Conservation (phyloP, 2,888 invertebrate species). For the Diogma glabrata region DNA sequence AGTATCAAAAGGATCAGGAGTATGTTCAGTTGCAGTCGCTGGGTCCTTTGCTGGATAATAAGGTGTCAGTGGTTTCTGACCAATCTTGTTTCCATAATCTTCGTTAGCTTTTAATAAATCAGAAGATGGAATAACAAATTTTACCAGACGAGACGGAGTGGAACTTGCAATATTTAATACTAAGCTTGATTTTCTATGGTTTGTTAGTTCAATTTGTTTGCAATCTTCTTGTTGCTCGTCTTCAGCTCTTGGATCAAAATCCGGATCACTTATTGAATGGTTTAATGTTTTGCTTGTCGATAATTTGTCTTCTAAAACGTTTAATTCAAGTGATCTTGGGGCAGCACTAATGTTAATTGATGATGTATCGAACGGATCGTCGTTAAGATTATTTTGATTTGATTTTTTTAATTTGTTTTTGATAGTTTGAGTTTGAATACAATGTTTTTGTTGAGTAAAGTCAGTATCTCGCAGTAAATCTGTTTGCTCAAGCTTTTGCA, state of each 20-base stretch:
- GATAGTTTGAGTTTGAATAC: slow-evolving; percentile 50
- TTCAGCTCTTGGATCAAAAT: slow-evolving; percentile 71
- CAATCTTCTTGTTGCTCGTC: slow-evolving; percentile 17
- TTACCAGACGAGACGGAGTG: slow-evolving; percentile 33
- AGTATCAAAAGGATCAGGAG: slow-evolving; percentile 75
- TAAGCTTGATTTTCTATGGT: slow-evolving; percentile 45
- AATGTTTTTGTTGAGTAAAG: slow-evolving; percentile 53
- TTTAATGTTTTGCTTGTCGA: slow-evolving; percentile 43
- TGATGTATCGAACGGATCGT: slow-evolving; percentile 82
- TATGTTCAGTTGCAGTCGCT: slow-evolving; percentile 38
- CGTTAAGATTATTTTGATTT: slow-evolving; percentile 26
- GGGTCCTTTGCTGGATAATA: slow-evolving; percentile 55
- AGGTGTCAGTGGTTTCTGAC: slow-evolving; percentile 65
- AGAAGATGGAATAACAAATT: slow-evolving; percentile 47
- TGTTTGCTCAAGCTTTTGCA: neutral
- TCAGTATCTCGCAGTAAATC: slow-evolving; percentile 70
- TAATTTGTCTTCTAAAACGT: slow-evolving; percentile 65
- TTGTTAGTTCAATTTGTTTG: slow-evolving; percentile 20
- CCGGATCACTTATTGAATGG: slow-evolving; percentile 55
- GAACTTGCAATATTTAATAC: slow-evolving; percentile 44
- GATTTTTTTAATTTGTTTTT: slow-evolving; percentile 43
- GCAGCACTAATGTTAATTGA: slow-evolving; percentile 56
- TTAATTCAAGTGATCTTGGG: slow-evolving; percentile 67
- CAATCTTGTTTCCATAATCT: slow-evolving; percentile 46
- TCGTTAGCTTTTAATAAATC: slow-evolving; percentile 42